Evolutionary conservation across 2,797 vertebrate genomes (phyloP), one percentile per base, ranked within the genome.

Genomic region (Presbytis comata): DNA sequence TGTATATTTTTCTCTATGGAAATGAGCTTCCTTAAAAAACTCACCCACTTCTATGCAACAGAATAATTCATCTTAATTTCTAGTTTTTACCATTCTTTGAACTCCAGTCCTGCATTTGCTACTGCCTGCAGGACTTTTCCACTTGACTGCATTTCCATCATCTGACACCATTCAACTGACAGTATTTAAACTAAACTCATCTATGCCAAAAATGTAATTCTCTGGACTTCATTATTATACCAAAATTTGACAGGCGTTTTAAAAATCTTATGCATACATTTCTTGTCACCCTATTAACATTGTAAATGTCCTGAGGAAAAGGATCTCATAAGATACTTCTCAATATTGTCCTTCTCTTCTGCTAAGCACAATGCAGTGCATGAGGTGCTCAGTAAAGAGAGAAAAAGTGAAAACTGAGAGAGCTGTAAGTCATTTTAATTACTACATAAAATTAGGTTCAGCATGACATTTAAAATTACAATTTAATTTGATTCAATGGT

Each of bases 351-450:
- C 30, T 80, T 48, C 8, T 86, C 22, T 11, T 89, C 44, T 94
- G 30, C 16, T 48, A 67, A 81, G 41, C 39, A 36, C 78, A 92
- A 61, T 3, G 22, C 0, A 17, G 16, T 41, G 8, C n/a, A 16
- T 17, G 75, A 93, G 33, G 28, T 19, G 10, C 26, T 95, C 76
- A 36, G 76, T 36, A 55, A 82, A 74, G 48, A 11, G 9, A 87
- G 80, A 94, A 93, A 70, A 79, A 86, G 17, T 11, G 44, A 86
- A 75, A 95, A 97, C 8, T 89, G 44, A 97, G 84, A 91, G 83
- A 87, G 75, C 89, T 92, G 19, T 97, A 96, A 95, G 83, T 97
- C 94, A 97, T 92, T 97, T 96, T 97, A 97, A 98, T 97, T 97
- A 84, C 87, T 82, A 61, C 67, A 59, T 92, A 95, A 98, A 96